Evolutionary conservation across 2,113 vertebrate species (phyloP), one percentile per base, ranked within the genome.

Genomic region (Gallinago paraguaiae): DNA sequence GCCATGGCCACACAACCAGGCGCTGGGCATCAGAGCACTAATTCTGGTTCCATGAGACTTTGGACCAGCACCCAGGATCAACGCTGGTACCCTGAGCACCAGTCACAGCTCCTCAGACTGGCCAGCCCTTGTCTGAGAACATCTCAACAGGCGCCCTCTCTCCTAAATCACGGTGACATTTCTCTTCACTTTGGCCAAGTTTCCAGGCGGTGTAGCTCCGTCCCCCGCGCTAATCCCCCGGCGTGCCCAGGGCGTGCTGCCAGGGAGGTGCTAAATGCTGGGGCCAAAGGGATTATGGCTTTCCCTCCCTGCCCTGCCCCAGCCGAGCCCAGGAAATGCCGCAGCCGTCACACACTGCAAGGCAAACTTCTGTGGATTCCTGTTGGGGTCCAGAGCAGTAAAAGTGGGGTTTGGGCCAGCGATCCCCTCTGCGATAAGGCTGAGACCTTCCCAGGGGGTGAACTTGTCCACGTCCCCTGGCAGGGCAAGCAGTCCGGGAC

Each of bases 1-100:
- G 51, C n/a, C 18, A 9, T 0, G 8, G n/a, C 31, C 10, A 2
- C 2, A 24, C 4, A 4, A 59, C 2, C 7, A 48, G 75, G 17
- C 2, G 6, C 28, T 64, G 71, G 13, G 57, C 37, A n/a, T 2
- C 3, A 23, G 25, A 77, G 60, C 33, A 33, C 27, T 39, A 13
- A 17, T 71, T 69, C 39, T 81, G 30, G 33, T 27, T 18, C 46
- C 74, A 35, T n/a, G 13, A 7, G 2, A 59, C 50, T 48, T 83
- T 48, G 43, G 46, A 25, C 17, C 45, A 64, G 33, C 22, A 48
- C 11, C 19, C 25, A 17, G 35, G 30, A 41, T 25, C 33, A 65
- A 37, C 5, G 1, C 1, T 31, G 10, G 56, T 18, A 57, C 23
- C n/a, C 20, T 48, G 30, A 80, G 22, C 13, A 7, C 11, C 2